phyloP scores from a whole-genome alignment of 2,797 vertebrate genomes.

The Platyrinchus mystaceus region DNA sequence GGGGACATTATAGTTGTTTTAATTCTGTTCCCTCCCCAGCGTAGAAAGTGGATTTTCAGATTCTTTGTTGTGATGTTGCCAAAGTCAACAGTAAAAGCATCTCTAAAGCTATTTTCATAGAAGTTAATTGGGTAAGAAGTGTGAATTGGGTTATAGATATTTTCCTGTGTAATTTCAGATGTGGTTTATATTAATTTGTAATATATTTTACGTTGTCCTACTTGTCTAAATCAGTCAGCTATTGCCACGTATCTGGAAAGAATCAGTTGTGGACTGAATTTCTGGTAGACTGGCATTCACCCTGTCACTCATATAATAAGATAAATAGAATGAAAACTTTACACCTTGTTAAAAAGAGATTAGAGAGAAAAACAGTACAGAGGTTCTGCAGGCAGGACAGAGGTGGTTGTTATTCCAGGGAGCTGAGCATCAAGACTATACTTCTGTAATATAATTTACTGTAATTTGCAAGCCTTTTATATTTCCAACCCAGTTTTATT shows the following conservation, averaged over 20 bases:
- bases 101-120: not conserved
- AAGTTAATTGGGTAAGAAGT: not conserved
- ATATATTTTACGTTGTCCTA: not conserved
- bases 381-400: not conserved
- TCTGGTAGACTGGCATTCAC: not conserved
- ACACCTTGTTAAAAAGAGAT: not conserved
- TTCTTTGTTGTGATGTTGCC: not conserved
- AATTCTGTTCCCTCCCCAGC: not conserved
- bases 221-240: not conserved
- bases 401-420: not conserved
- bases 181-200: not conserved
- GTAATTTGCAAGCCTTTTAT: not conserved
- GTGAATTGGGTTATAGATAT: not conserved
- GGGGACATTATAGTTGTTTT: not conserved
- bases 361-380: not conserved
- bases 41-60: not conserved
- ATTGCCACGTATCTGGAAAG: not conserved
- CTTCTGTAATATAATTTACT: not conserved
- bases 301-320: not conserved
- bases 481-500: not conserved
- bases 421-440: not conserved
- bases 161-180: not conserved
- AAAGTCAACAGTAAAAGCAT: not conserved
- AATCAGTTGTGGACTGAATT: not conserved
- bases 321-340: not conserved